Evolutionary conservation across 2,113 vertebrate genomes (phyloP).

Genomic region (Thermophis baileyi): DNA sequence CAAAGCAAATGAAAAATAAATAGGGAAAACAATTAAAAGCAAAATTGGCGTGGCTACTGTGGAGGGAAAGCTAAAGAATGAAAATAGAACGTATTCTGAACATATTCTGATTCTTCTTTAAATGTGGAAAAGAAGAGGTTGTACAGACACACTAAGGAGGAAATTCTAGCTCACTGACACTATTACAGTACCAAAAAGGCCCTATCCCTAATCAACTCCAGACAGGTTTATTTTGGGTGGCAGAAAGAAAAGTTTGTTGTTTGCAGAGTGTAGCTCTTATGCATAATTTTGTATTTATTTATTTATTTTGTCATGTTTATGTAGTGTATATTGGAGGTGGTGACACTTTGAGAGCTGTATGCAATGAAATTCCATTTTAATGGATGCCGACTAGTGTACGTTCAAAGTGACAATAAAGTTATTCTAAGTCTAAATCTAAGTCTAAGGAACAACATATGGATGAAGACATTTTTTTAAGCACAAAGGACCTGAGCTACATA

Average conservation of each 20-base stretch:
- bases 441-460: background rate
- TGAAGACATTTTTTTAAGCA: background rate
- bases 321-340: no score
- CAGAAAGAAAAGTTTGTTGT: background rate
- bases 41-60: background rate
- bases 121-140: background rate
- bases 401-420: no score
- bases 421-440: no score
- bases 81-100: background rate
- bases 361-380: no score
- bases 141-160: background rate
- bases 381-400: no score
- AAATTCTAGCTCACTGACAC: background rate
- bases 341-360: no score
- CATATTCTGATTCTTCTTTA: background rate
- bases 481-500: background rate
- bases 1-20: background rate
- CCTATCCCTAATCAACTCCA: background rate
- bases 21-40: background rate
- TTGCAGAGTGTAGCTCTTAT: background rate
- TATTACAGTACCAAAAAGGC: background rate
- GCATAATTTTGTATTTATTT: no score
- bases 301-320: no score
- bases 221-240: background rate
- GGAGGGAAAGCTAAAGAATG: background rate